A percentile compares a stretch with the other conserved stretches of the same genome.
phyloP scores from a whole-genome alignment of 2,888 invertebrate genomes.

The Campoletis raptor region DNA sequence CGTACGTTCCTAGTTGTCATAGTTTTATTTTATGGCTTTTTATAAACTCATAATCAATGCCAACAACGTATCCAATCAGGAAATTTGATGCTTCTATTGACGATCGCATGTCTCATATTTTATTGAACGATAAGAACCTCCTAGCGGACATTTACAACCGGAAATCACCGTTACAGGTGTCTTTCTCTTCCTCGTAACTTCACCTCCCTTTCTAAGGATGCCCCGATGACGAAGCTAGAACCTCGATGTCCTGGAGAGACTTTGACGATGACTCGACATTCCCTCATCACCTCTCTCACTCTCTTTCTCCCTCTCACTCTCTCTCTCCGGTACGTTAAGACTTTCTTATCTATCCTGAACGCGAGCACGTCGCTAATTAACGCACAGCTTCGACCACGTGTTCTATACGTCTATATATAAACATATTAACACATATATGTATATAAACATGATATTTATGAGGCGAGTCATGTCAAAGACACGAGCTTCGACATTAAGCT shows the following conservation, averaged over 20 bases:
- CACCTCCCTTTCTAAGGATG: background rate
- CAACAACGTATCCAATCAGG: background rate
- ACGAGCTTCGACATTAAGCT: background rate
- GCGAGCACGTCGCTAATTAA: slow-evolving; percentile 51
- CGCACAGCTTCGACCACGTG: slow-evolving; percentile 1
- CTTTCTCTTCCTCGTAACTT: slow-evolving; percentile 26
- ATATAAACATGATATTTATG: background rate
- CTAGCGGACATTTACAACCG: slow-evolving; percentile 53
- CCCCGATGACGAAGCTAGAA: slow-evolving; percentile 4
- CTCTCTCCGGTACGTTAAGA: slow-evolving; percentile 26
- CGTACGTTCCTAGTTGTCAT: background rate
- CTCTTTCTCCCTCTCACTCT: background rate
- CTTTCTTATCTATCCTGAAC: slow-evolving; percentile 44
- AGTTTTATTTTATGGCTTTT: background rate
- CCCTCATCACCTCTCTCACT: slow-evolving; percentile 1
- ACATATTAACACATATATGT: background rate
- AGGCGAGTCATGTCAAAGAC: slow-evolving; percentile 6
- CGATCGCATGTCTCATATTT: slow-evolving; percentile 30
- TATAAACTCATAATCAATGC: background rate
- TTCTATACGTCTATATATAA: background rate
- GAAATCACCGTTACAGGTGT: slow-evolving; percentile 54
- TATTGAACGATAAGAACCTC: slow-evolving; percentile 53
- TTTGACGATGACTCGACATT: slow-evolving; percentile 50
- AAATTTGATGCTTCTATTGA: slow-evolving; percentile 11
- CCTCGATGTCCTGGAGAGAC: slow-evolving; percentile 9